phyloP scores from a whole-genome alignment of 2,113 vertebrate species.

The Oncorhynchus tshawytscha region DNA sequence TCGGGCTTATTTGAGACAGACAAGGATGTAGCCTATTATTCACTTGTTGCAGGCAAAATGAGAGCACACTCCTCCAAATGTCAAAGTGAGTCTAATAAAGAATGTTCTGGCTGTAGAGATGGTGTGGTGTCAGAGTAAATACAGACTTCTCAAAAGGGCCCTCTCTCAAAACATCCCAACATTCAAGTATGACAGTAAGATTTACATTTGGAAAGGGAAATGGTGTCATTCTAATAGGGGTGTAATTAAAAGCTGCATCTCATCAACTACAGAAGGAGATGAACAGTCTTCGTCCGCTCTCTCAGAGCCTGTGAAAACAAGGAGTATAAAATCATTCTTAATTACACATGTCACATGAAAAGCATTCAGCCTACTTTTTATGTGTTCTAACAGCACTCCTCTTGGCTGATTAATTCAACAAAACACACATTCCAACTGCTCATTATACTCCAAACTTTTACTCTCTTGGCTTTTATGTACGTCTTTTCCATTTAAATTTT shows the following conservation, averaged over 20 bases:
- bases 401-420: slow-evolving; percentile 68
- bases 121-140: slow-evolving; percentile 46
- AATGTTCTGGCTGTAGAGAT: slow-evolving; percentile 49
- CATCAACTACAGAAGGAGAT: slow-evolving; percentile 50
- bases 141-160: slow-evolving; percentile 32
- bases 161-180: slow-evolving; percentile 60
- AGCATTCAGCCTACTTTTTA: slow-evolving; percentile 65
- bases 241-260: slow-evolving; percentile 69
- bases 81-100: too few relatives aligned
- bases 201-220: slow-evolving; percentile 34
- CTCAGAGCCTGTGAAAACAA: slow-evolving; percentile 60
- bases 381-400: slow-evolving; percentile 53
- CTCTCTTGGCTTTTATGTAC: too few relatives aligned
- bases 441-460: slow-evolving; percentile 53
- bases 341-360: slow-evolving; percentile 80
- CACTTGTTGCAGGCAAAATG: too few relatives aligned
- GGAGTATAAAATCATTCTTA: slow-evolving; percentile 73
- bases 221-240: slow-evolving; percentile 60
- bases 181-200: slow-evolving; percentile 16
- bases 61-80: too few relatives aligned
- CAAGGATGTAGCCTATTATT: too few relatives aligned
- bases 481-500: too few relatives aligned
- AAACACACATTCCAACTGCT: slow-evolving; percentile 64
- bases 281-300: slow-evolving; percentile 60
- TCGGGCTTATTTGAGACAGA: too few relatives aligned